A percentile compares a stretch with the other conserved stretches of the same genome.
phyloP scores from a whole-genome alignment of 2,888 invertebrate species.

The Bombylius discolor region DNA sequence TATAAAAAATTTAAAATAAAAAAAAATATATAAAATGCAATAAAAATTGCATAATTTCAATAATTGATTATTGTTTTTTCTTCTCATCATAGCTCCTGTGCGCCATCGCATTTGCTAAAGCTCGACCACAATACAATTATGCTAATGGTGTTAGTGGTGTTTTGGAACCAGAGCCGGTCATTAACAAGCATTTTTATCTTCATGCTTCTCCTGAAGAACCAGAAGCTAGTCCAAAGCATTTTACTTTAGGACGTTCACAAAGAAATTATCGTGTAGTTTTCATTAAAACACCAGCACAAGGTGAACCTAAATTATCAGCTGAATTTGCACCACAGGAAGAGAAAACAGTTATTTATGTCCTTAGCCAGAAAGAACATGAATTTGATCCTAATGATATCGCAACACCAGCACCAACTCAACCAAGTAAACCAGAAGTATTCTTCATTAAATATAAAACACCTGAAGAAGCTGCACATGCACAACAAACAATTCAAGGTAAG shows the following conservation, averaged over 20 bases:
- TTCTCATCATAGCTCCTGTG: not conserved
- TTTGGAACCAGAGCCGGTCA: constrained; percentile 21
- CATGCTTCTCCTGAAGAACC: constrained; percentile 32
- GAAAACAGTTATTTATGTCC: constrained; percentile 34
- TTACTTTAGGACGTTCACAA: constrained; percentile 29
- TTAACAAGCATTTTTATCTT: constrained; percentile 32
- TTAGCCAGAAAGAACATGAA: constrained; percentile 29
- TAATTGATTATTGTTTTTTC: not conserved
- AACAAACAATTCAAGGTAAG: constrained; percentile 31
- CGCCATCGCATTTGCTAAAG: not conserved
- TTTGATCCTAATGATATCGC: constrained; percentile 29
- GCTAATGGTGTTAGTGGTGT: not conserved
- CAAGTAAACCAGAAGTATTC: constrained; percentile 34
- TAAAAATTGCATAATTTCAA: too few relatives aligned
- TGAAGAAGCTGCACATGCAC: constrained; percentile 30
- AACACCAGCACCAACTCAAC: constrained; percentile 29
- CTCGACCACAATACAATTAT: constrained; percentile 4
- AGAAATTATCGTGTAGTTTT: constrained; percentile 33
- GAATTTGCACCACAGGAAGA: constrained; percentile 31
- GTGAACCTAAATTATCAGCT: constrained; percentile 25
- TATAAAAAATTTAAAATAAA: not conserved
- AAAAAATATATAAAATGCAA: not conserved
- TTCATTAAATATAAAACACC: constrained; percentile 35
- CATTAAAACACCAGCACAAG: constrained; percentile 30
- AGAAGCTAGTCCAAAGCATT: constrained; percentile 25